Base-by-base conservation (phyloP, 2,888 invertebrate genomes). In the Malthinus seriepunctatus region DNA sequence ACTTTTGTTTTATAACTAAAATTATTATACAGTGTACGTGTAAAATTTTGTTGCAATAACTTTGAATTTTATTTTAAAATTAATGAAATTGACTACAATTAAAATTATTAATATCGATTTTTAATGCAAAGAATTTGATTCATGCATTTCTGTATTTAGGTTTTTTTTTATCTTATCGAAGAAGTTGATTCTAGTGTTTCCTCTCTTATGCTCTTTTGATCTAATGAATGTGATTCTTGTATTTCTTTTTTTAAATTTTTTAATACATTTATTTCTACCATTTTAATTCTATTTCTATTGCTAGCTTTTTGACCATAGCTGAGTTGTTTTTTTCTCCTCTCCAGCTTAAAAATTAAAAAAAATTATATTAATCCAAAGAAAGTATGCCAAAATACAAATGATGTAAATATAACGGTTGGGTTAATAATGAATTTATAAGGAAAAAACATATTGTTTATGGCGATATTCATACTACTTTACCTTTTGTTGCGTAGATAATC, bases 221-320 rank as follows among this genome's bases (percentile, higher is more conserved):
- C 23, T 15, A 42, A 7, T 11, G n/a, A 42, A 42, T 52, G 63
- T 7, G 65, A 62, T 14, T 67, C 63, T 45, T 64, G 62, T 11
- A 68, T 49, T 52, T 70, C 68, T 8, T 63, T 58, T 47, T 68
- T 67, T 34, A 71, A 64, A 57, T 68, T 67, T 33, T 64, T 68
- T 38, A 69, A 46, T 5, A 70, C 63, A 15, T 66, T 64, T 42
- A 56, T 51, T 61, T 71, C 71, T 54, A 65, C 42, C 52, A 70
- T 64, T 35, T 64, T 68, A 3, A 69, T 65, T 34, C 66, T 60
- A 46, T 71, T 71, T 44, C 64, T 54, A 38, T 67, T 63, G 48
- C 69, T 71, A 1, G 58, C 69, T 47, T 65, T 69, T 45, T 71
- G 68, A 7, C 71, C 71, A 50, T 71, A 71, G 12, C 47, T 54